Conservation (phyloP, 2,113 vertebrate genomes). For the Oophaga pumilio region DNA sequence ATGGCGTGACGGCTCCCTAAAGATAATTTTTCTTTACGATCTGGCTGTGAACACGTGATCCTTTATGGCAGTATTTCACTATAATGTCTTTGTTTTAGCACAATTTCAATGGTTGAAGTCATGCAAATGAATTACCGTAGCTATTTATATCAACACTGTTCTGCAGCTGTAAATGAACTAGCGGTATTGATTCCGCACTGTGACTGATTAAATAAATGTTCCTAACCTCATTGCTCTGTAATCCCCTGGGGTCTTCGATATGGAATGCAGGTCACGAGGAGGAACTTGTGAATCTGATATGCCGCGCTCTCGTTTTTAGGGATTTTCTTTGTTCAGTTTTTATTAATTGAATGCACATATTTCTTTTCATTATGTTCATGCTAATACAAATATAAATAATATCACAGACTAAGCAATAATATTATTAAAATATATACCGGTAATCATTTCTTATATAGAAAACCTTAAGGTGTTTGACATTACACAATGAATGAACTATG, state of each 20-base stretch:
- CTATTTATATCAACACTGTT: slow-evolving; percentile 8
- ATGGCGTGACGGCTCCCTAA: neutral
- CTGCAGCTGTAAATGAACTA: slow-evolving; percentile 31
- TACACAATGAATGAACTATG: too few species aligned
- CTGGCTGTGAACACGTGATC: neutral
- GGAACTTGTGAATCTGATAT: neutral
- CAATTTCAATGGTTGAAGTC: neutral
- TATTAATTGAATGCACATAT: neutral
- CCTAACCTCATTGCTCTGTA: neutral
- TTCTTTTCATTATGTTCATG: neutral
- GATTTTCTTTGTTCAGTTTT: neutral
- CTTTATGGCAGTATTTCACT: neutral
- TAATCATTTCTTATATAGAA: too few species aligned
- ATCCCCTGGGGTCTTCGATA: neutral
- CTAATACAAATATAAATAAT: neutral
- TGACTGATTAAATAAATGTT: slow-evolving; percentile 15
- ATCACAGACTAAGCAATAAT: too few species aligned
- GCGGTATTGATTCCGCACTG: slow-evolving; percentile 7
- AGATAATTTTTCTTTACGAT: neutral
- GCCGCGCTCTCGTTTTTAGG: neutral
- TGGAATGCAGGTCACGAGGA: neutral
- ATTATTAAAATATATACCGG: too few species aligned
- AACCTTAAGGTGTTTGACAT: too few species aligned
- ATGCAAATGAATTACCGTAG: neutral
- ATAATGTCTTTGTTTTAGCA: neutral